Evolutionary conservation across 2,888 invertebrate genomes (phyloP).

Genomic region (Andricus curvator): DNA sequence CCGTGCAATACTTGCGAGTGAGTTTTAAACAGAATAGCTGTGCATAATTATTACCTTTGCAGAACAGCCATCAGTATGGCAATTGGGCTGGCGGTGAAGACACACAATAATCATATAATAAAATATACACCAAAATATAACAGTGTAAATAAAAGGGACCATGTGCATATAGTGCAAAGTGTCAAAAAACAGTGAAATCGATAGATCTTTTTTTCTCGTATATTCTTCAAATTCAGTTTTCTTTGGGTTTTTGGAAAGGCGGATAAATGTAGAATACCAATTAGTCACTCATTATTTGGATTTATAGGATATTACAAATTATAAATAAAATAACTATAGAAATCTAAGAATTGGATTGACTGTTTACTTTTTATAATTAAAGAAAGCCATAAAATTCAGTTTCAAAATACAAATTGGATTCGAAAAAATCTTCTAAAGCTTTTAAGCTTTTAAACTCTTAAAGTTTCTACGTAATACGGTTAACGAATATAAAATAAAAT

Average conservation of each 20-base stretch:
- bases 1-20: constrained; percentile 68
- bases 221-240: not conserved
- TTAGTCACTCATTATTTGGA: too few relatives aligned
- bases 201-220: not conserved
- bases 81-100: constrained; percentile 93
- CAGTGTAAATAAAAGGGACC: constrained; percentile 71
- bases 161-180: constrained; percentile 63
- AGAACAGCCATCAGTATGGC: constrained; percentile 97
- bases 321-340: too few relatives aligned
- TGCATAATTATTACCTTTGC: constrained; percentile 89
- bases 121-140: constrained; percentile 76
- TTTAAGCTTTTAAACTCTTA: too few relatives aligned
- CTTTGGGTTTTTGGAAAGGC: not conserved
- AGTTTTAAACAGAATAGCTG: constrained; percentile 75
- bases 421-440: too few relatives aligned
- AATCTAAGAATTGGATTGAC: too few relatives aligned
- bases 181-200: constrained; percentile 41
- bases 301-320: too few relatives aligned
- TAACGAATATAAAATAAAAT: not conserved
- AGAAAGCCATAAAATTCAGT: too few relatives aligned
- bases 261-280: not conserved
- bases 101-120: constrained; percentile 83
- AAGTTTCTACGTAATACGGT: not conserved
- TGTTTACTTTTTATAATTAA: too few relatives aligned
- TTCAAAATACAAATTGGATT: too few relatives aligned